Base-by-base conservation (phyloP, 2,888 invertebrate genomes). In the Lomographa bimaculata region DNA sequence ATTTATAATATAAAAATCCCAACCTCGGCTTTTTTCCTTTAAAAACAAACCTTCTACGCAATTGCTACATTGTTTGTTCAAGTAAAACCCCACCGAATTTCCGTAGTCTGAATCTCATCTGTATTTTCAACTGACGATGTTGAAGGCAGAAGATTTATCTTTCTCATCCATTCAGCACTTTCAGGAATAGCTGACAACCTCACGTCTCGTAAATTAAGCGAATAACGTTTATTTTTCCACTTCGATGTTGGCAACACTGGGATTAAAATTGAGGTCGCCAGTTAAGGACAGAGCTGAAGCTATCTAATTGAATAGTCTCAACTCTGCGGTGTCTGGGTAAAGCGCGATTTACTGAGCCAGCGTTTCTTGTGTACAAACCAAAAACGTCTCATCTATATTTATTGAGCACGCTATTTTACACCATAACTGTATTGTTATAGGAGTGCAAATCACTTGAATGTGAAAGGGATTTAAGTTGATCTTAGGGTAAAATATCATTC, bases 81-180 rank as follows among this genome's bases (percentile, higher is more conserved):
- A n/a, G 6, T 11, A 19, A 19, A 29, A 25, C 25, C 26, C 5
- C 10, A 1, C 6, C 2, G 8, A 2, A 25, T 30, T 25, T 51
- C 45, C 44, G 23, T 12, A 34, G 43, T 28, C 48, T 33, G 12
- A 46, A 37, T 34, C 39, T 40, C 40, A 45, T 43, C 75, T 71
- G 75, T 82, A 81, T 84, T 82, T 85, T 79, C 76, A 79, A 79
- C 71, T 21, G 30, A 48, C 71, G 58, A 61, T 67, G 74, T 67
- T 66, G 75, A 75, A 75, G 67, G 65, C 64, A 59, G 59, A 66
- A 75, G 82, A 86, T 86, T 86, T 85, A 86, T 68, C 79, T 74
- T 66, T 77, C 73, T 75, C 68, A 72, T 69, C 77, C 73, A 83
- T 82, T 85, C 84, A 83, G 84, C 83, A 79, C 76, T 79, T 82